phyloP scores from a whole-genome alignment of 1,140 invertebrate genomes.

The Diachasma alloeum region DNA sequence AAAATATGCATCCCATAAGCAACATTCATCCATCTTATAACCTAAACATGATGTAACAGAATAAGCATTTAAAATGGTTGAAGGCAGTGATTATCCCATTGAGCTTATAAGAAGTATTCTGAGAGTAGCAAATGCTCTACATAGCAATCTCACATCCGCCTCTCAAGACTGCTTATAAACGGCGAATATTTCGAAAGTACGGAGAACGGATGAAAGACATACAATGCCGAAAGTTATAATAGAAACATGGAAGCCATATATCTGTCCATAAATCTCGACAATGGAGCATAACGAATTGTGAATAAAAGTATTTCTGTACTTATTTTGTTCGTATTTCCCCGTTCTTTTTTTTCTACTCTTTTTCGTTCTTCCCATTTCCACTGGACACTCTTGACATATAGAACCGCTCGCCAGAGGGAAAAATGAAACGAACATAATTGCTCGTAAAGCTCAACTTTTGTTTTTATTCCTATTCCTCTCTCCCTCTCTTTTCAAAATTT shows the following conservation, averaged over 20 bases:
- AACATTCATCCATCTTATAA: not conserved
- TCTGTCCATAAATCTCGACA: not conserved
- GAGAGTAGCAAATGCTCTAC: not conserved
- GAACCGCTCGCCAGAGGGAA: not conserved
- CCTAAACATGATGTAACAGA: not conserved
- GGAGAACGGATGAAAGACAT: not conserved
- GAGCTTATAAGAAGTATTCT: slow-evolving; percentile 53
- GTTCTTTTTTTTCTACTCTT: not conserved
- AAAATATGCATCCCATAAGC: not conserved
- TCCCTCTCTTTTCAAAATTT: not conserved
- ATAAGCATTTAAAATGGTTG: slow-evolving; percentile 14
- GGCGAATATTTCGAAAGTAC: not conserved
- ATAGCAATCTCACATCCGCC: slow-evolving; percentile 38
- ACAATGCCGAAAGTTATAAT: not conserved
- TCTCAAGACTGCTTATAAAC: not conserved
- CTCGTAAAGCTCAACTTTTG: not conserved
- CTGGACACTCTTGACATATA: not conserved
- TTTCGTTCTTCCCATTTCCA: not conserved
- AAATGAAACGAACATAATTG: not conserved
- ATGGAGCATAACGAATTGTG: not conserved
- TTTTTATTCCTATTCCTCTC: not conserved
- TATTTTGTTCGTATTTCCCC: not conserved
- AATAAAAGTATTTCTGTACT: not conserved
- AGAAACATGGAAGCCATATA: not conserved
- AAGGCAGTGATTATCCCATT: slow-evolving; percentile 59